These are phyloP conservation scores for Heliconius nattereri DNA, from an alignment of 1,140 invertebrate species.

Conservation along the genomic window DNA sequence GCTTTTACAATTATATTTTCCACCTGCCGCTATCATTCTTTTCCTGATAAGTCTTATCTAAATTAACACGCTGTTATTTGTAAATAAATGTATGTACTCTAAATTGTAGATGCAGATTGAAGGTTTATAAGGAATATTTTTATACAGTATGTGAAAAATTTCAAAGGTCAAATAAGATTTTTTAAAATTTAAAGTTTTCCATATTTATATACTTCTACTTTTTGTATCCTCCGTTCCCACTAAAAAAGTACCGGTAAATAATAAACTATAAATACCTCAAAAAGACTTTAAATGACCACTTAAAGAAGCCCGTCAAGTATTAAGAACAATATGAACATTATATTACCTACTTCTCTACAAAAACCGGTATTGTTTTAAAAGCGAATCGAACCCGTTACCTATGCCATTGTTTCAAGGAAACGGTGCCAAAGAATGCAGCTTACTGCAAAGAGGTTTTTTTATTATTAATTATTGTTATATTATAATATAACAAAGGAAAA, in stretches of 20 bases:
- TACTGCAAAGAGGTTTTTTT: background rate
- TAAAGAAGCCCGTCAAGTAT: background rate
- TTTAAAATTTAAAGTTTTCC: too few relatives aligned
- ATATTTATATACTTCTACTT: too few relatives aligned
- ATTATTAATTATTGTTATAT: background rate
- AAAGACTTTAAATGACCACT: background rate
- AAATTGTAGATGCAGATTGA: too few relatives aligned
- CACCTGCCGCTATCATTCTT: background rate
- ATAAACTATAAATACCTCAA: background rate
- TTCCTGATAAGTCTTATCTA: background rate
- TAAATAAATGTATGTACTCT: background rate
- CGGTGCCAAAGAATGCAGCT: background rate
- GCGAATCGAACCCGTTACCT: conserved; percentile 12
- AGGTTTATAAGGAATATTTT: too few relatives aligned
- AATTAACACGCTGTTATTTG: background rate
- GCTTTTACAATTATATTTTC: background rate
- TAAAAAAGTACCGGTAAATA: background rate
- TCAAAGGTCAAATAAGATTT: too few relatives aligned
- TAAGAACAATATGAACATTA: background rate
- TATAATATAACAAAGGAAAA: conserved; percentile 1
- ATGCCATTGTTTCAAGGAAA: background rate
- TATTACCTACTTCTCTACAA: background rate
- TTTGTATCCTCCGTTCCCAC: too few relatives aligned
- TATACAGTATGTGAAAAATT: too few relatives aligned
- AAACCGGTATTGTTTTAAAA: background rate